Evolutionary conservation across 1,140 invertebrate genomes (phyloP).

Genomic region (Cotesia vestalis): DNA sequence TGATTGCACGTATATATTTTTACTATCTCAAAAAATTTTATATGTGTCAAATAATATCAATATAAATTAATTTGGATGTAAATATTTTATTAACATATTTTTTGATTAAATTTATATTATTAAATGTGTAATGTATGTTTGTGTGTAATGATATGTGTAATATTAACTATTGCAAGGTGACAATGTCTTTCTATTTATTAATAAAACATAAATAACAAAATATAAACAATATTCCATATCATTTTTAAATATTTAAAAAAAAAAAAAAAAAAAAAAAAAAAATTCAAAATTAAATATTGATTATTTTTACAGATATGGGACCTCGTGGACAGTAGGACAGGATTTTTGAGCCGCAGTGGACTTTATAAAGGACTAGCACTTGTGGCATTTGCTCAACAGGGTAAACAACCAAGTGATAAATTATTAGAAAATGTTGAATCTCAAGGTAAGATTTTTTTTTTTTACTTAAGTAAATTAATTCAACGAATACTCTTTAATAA

Average conservation of each 20-base stretch:
- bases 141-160: neutral
- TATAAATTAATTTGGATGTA: neutral
- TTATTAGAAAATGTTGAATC: conserved; percentile 73
- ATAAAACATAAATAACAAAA: neutral
- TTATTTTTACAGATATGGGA: conserved; percentile 70
- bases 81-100: conserved; percentile 1
- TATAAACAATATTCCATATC: neutral
- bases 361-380: conserved; percentile 76
- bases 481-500: neutral
- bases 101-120: neutral
- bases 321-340: conserved; percentile 70
- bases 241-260: no score
- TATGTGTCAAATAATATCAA: no score
- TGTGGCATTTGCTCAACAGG: conserved; percentile 76
- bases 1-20: conserved; percentile 49
- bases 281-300: conserved; percentile 25
- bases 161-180: conserved; percentile 1
- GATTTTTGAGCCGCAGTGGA: conserved; percentile 68
- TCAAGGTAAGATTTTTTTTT: conserved; percentile 65
- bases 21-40: conserved; percentile 33
- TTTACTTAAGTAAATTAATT: conserved; percentile 15
- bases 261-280: no score
- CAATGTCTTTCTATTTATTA: conserved; percentile 5
- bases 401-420: conserved; percentile 74
- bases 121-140: conserved; percentile 16